These are phyloP conservation scores for Malacosoma neustria DNA, from an alignment of 2,888 invertebrate genomes.

Conservation along the genomic window DNA sequence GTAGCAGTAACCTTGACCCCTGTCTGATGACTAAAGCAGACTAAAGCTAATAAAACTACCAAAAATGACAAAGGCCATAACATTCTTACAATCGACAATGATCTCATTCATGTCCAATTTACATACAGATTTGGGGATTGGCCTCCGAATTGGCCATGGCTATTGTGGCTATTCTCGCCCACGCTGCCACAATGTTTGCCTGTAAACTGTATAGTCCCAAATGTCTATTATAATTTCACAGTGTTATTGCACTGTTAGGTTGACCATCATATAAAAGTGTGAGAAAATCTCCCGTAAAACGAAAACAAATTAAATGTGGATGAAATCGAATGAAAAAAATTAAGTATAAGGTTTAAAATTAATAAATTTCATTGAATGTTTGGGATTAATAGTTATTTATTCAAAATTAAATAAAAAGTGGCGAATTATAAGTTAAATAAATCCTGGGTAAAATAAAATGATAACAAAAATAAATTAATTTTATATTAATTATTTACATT, in stretches of 20 bases:
- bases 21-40: not conserved
- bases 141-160: conserved; percentile 27
- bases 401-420: too few relatives aligned
- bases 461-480: too few relatives aligned
- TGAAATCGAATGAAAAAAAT: too few relatives aligned
- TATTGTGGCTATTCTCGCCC: conserved; percentile 23
- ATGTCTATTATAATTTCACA: not conserved
- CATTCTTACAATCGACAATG: conserved; percentile 4
- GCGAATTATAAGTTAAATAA: too few relatives aligned
- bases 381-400: too few relatives aligned
- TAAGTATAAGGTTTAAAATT: too few relatives aligned
- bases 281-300: too few relatives aligned
- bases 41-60: conserved; percentile 2
- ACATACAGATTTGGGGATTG: conserved; percentile 47
- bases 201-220: not conserved
- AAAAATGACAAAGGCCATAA: conserved; percentile 3
- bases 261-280: not conserved
- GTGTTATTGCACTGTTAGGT: not conserved
- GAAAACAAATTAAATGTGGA: too few relatives aligned
- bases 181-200: conserved; percentile 7
- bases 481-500: too few relatives aligned
- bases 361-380: too few relatives aligned
- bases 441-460: too few relatives aligned
- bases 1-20: conserved; percentile 2
- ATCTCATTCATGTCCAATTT: conserved; percentile 49